Conservation (phyloP, 2,888 invertebrate species). For the Drosophila putrida region DNA sequence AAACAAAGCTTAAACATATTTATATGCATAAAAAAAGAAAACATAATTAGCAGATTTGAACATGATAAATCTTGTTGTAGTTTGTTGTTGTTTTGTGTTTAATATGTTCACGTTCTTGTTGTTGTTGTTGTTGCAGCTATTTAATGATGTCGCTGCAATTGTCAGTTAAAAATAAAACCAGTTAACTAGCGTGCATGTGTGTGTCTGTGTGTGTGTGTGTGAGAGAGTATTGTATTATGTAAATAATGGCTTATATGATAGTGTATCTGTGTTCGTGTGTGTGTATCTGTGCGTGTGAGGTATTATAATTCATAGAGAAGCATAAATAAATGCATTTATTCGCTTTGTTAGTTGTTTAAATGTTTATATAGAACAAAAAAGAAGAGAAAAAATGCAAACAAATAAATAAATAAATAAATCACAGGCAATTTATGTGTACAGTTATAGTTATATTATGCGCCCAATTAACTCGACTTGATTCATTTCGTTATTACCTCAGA, state of each 20-base stretch:
- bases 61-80: slow-evolving; percentile 58
- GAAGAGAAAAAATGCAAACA: not conserved
- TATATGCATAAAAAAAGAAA: slow-evolving; percentile 13
- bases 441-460: slow-evolving; percentile 41
- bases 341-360: slow-evolving; percentile 75
- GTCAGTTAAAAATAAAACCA: slow-evolving; percentile 48
- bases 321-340: slow-evolving; percentile 64
- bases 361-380: slow-evolving; percentile 37
- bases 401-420: slow-evolving; percentile 42
- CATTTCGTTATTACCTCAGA: slow-evolving; percentile 61
- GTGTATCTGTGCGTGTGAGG: slow-evolving; percentile 9
- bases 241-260: slow-evolving; percentile 50
- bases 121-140: slow-evolving; percentile 36
- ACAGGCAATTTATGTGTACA: slow-evolving; percentile 44
- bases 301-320: slow-evolving; percentile 44
- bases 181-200: slow-evolving; percentile 51
- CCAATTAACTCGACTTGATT: slow-evolving; percentile 59
- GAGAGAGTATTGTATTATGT: slow-evolving; percentile 48
- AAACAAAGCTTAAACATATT: slow-evolving; percentile 11
- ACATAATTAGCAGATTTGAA: slow-evolving; percentile 68
- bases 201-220: slow-evolving; percentile 24
- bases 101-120: slow-evolving; percentile 21
- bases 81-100: slow-evolving; percentile 35
- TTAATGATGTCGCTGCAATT: slow-evolving; percentile 72
- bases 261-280: not conserved